Base-by-base conservation (phyloP, 92 coral and sea anemone genomes). In the Plumapathes pennacea region DNA sequence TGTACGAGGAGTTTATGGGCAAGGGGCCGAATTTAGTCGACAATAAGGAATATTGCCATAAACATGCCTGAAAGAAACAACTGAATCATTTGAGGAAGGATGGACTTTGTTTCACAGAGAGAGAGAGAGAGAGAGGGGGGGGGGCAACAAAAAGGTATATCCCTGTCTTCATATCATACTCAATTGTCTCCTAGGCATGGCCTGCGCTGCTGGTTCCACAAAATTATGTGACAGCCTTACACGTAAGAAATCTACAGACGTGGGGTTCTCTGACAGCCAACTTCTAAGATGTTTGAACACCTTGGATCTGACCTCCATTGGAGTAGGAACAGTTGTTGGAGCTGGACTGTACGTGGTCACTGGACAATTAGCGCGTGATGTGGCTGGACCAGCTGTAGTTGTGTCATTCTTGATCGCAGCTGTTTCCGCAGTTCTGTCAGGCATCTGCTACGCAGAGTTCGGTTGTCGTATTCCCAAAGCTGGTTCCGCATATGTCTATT, bases 401-500 rank as follows among this genome's bases (percentile, higher is more conserved):
- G 40, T 89, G 3, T 82, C 97, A 0, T 89, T 85, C 54, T 48
- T 76, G 5, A 25, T 89, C 22, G 97, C 94, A 1, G 67, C 78
- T 2, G 1, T 85, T 4, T 78, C 97, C 4, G 73, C 92, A 7
- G 40, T 85, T 13, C 65, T 85, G 12, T 76, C 89, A 9, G 97
- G 85, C 0, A 46, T 77, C 11, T 89, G 79, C 41, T 89, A 89
- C 36, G 94, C 94, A 17, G 97, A 89, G 33, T 77, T 81, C 36
- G 85, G 81, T 25, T 71, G 82, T 23, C 85, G 97, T 26, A 67
- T 89, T 42, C 94, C 97, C 10, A 89, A 83, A 32, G 81, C 92
- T 1, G 97, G 97, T 13, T 89, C 97, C 17, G 89, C 97, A 0
- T 89, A 89, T 38, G 50, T 77, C 3, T 89, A 85, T 78, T 80